These are phyloP conservation scores for Cephus spinipes DNA, from an alignment of 2,888 invertebrate genomes.

Conservation along the genomic window DNA sequence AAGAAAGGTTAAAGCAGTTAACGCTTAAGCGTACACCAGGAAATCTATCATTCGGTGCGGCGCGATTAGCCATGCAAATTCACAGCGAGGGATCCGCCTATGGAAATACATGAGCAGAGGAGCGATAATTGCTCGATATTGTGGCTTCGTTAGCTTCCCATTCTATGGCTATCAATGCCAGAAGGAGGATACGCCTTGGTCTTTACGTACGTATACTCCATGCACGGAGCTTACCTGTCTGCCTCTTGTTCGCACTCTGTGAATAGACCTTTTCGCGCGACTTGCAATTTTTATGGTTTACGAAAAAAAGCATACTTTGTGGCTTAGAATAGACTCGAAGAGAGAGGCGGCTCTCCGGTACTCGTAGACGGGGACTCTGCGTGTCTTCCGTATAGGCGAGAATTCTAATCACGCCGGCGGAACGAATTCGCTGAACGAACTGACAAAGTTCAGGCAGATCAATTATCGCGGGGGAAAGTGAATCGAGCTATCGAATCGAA, in stretches of 20 bases:
- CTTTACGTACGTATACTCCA: neutral
- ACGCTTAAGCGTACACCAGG: neutral
- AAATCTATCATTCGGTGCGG: conserved; percentile 7
- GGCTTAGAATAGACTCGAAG: neutral
- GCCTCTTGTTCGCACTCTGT: neutral
- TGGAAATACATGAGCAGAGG: conserved; percentile 6
- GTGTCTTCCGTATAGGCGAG: neutral
- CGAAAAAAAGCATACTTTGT: neutral
- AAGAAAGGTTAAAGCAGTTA: conserved; percentile 4
- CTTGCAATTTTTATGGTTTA: neutral
- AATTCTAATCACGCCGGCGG: neutral
- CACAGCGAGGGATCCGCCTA: conserved; percentile 18
- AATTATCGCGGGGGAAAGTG: neutral
- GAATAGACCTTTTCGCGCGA: neutral
- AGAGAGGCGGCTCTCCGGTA: neutral
- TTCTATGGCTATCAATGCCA: conserved; percentile 32
- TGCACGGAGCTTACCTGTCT: neutral
- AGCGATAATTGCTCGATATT: conserved; percentile 35
- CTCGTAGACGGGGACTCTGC: neutral
- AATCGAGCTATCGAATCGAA: neutral
- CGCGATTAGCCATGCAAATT: conserved; percentile 29
- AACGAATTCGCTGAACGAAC: neutral
- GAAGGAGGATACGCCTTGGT: neutral
- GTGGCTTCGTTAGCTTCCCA: conserved; percentile 34
- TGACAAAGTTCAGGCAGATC: neutral